These are phyloP conservation scores for Oceanodroma tethys DNA, from an alignment of 2,113 vertebrate species.

Conservation along the genomic window DNA sequence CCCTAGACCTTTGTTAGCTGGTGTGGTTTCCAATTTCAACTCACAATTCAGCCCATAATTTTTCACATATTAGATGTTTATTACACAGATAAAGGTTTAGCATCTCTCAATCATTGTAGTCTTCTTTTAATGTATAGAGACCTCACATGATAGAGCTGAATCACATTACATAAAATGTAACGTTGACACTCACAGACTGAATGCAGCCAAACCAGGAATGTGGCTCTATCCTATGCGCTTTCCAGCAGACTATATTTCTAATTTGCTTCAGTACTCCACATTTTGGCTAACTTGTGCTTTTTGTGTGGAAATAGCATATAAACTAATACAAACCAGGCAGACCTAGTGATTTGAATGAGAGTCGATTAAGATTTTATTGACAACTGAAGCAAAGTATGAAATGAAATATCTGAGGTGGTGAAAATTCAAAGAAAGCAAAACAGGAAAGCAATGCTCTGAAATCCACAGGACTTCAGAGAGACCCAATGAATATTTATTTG, in stretches of 20 bases:
- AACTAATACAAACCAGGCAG: background rate
- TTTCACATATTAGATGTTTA: background rate
- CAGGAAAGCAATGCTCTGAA: background rate
- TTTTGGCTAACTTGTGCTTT: background rate
- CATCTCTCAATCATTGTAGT: background rate
- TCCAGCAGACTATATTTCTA: background rate
- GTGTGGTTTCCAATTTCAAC: background rate
- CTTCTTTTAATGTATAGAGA: background rate
- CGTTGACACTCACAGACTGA: background rate
- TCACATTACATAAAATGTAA: background rate
- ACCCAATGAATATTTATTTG: background rate
- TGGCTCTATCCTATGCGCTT: background rate
- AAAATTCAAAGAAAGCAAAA: background rate
- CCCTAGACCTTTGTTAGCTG: background rate
- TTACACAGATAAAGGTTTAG: background rate
- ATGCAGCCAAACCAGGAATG: background rate
- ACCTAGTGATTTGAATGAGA: background rate
- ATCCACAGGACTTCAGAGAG: background rate
- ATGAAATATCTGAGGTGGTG: background rate
- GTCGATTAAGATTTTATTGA: background rate
- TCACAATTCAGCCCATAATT: background rate
- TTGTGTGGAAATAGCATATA: background rate
- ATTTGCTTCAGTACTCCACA: background rate
- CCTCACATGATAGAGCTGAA: background rate
- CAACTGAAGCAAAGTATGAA: background rate